Evolutionary conservation across 1,140 invertebrate genomes (phyloP).

Genomic region (Euwallacea fornicatus): DNA sequence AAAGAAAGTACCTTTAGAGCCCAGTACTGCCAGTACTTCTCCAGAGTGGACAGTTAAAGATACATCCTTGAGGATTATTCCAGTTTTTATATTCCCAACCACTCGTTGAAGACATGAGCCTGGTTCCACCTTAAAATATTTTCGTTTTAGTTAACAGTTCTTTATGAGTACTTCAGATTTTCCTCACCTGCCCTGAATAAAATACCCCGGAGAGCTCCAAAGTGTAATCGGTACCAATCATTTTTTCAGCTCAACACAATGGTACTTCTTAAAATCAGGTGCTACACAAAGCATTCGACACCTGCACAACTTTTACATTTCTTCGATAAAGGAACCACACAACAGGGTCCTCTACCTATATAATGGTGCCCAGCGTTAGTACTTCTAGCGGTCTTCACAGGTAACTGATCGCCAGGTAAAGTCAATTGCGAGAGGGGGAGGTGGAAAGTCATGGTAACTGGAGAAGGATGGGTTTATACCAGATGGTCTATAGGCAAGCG

Average conservation of each 20-base stretch:
- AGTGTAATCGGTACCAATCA: constrained; percentile 81
- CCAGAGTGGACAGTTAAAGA: constrained; percentile 86
- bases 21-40: constrained; percentile 88
- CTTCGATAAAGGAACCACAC: constrained; percentile 1
- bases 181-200: constrained; percentile 79
- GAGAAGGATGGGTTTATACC: constrained; percentile 18
- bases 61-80: constrained; percentile 87
- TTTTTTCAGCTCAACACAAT: constrained; percentile 8
- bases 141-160: no score
- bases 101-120: constrained; percentile 74
- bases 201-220: constrained; percentile 87
- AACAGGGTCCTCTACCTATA: constrained; percentile 21
- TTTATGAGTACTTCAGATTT: no score
- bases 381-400: constrained; percentile 19
- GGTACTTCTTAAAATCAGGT: constrained; percentile 8
- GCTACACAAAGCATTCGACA: constrained; percentile 10
- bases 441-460: constrained; percentile 26
- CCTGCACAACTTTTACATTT: constrained; percentile 20
- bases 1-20: constrained; percentile 76
- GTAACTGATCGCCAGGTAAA: constrained; percentile 18
- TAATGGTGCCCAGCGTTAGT: background rate
- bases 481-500: constrained; percentile 19
- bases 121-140: constrained; percentile 68
- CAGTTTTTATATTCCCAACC: constrained; percentile 77
- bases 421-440: constrained; percentile 21